phyloP scores from a whole-genome alignment of 1,140 invertebrate species.

The Zophobas atratus region DNA sequence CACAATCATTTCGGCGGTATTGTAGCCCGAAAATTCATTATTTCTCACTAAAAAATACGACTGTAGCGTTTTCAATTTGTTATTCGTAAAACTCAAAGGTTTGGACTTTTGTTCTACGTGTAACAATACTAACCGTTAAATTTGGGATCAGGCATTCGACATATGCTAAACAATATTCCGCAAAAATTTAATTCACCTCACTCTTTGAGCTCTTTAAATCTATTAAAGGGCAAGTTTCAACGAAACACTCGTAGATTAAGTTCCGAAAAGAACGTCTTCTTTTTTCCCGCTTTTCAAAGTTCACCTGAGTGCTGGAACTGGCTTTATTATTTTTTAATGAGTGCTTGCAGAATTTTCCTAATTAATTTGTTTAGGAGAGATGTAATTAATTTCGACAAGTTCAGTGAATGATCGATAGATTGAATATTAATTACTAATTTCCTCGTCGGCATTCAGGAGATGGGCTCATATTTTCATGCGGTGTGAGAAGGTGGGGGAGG shows the following conservation, averaged over 20 bases:
- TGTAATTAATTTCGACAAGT: constrained; percentile 40
- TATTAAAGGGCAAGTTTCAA: neutral
- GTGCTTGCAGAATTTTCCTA: constrained; percentile 26
- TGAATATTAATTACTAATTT: constrained; percentile 38
- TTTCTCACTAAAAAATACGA: too few species aligned
- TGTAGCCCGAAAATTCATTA: too few species aligned
- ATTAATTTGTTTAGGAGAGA: constrained; percentile 40
- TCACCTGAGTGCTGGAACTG: constrained; percentile 1
- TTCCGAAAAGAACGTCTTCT: neutral
- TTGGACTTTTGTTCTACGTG: too few species aligned
- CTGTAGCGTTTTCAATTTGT: too few species aligned
- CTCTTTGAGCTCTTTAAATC: too few species aligned
- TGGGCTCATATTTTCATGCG: constrained; percentile 23
- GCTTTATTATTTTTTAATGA: constrained; percentile 35
- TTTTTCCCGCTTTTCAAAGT: neutral
- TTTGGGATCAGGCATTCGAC: too few species aligned
- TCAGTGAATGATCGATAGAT: constrained; percentile 14
- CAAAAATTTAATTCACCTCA: too few species aligned
- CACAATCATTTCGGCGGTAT: too few species aligned
- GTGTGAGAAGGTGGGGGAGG: neutral
- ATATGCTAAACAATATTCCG: too few species aligned
- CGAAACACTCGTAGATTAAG: neutral
- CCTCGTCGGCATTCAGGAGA: constrained; percentile 4
- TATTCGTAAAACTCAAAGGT: too few species aligned
- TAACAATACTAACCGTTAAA: too few species aligned